A percentile compares a stretch with the other conserved stretches of the same genome.
Conservation (phyloP, 2,888 invertebrate genomes). For the Meiosimyza decipiens region DNA sequence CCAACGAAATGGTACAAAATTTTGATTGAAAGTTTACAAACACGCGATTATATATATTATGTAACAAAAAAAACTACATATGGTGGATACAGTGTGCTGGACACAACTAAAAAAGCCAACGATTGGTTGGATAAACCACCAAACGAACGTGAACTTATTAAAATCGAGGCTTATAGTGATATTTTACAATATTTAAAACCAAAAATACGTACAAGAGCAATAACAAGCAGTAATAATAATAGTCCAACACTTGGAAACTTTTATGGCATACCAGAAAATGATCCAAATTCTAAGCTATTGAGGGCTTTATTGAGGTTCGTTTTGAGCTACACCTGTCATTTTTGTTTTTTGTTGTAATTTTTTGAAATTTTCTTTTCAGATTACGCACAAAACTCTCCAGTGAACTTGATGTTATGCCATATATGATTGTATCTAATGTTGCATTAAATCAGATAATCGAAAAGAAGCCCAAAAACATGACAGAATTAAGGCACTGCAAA, state of each 20-base stretch:
- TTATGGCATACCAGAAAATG: too few species aligned
- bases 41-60: slow-evolving; percentile 46
- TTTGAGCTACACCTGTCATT: too few species aligned
- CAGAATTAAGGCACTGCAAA: slow-evolving; percentile 61
- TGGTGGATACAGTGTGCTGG: slow-evolving; percentile 47
- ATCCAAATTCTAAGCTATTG: slow-evolving; percentile 25
- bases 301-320: slow-evolving; percentile 37
- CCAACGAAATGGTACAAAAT: slow-evolving; percentile 72
- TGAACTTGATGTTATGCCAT: slow-evolving; percentile 70
- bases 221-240: too few species aligned
- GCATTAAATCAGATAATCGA: slow-evolving; percentile 71
- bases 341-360: slow-evolving; percentile 2
- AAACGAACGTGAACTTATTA: slow-evolving; percentile 46
- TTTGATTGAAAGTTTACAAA: slow-evolving; percentile 58
- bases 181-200: slow-evolving; percentile 56
- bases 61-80: slow-evolving; percentile 37
- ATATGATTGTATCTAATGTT: slow-evolving; percentile 73
- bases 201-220: slow-evolving; percentile 36
- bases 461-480: slow-evolving; percentile 67
- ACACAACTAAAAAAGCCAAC: slow-evolving; percentile 45
- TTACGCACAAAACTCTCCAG: slow-evolving; percentile 48
- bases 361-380: slow-evolving; percentile 30
- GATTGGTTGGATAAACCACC: slow-evolving; percentile 47
- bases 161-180: slow-evolving; percentile 55
- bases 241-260: not conserved